Conservation (phyloP, 2,113 vertebrate genomes). For the Drymodes brunneopygia region DNA sequence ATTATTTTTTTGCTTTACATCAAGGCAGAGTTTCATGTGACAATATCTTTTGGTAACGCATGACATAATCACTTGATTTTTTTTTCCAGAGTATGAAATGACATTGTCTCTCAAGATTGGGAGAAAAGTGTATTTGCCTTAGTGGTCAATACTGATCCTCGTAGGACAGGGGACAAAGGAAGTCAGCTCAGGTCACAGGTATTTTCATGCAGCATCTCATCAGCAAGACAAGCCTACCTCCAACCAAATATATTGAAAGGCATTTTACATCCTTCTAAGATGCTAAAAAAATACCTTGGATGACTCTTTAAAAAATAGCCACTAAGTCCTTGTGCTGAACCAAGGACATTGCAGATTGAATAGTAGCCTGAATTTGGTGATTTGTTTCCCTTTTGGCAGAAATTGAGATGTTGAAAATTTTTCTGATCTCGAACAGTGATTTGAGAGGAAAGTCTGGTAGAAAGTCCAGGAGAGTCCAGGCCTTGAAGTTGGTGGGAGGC, state of each 20-base stretch:
- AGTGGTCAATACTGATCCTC: background rate
- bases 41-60: background rate
- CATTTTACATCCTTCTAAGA: background rate
- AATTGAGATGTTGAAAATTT: background rate
- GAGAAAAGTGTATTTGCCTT: background rate
- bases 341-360: background rate
- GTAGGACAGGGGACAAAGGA: background rate
- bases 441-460: background rate
- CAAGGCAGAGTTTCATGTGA: background rate
- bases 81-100: background rate
- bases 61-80: background rate
- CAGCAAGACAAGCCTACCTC: background rate
- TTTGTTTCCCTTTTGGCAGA: background rate
- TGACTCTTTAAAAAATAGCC: background rate
- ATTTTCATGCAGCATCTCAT: background rate
- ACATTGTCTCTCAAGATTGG: background rate
- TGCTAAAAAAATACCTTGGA: background rate
- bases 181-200: background rate
- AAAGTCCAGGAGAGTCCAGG: background rate
- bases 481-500: background rate
- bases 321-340: background rate
- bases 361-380: background rate
- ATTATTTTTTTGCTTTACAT: background rate
- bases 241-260: background rate
- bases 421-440: background rate